Conservation (phyloP, 23 tunicate species). For the Halocynthia aurantium region DNA sequence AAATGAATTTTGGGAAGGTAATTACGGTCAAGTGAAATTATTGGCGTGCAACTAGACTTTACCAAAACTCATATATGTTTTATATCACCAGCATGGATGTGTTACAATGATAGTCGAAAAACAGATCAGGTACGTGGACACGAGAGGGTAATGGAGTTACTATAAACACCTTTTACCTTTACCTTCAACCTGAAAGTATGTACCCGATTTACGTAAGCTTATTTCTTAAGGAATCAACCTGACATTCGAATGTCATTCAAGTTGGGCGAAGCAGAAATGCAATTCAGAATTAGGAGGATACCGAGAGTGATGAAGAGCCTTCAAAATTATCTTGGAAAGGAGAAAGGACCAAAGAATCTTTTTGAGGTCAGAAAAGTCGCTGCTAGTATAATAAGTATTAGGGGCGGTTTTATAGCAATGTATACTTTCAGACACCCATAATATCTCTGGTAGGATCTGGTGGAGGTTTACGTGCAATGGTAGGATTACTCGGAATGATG, state of each 20-base stretch:
- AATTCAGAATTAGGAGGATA: slow-evolving; percentile 44
- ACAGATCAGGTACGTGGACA: not conserved
- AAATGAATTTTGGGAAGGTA: slow-evolving; percentile 10
- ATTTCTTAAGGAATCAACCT: slow-evolving; percentile 23
- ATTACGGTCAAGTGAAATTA: not conserved
- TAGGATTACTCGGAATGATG: slow-evolving; percentile 85
- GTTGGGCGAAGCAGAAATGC: slow-evolving; percentile 36
- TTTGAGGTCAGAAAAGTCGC: slow-evolving; percentile 19
- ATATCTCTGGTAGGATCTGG: slow-evolving; percentile 73
- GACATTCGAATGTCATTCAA: slow-evolving; percentile 49
- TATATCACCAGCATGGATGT: slow-evolving; percentile 3
- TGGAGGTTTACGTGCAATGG: slow-evolving; percentile 74
- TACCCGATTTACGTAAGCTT: too few species aligned
- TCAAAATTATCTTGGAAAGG: slow-evolving; percentile 20
- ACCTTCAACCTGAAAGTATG: too few species aligned
- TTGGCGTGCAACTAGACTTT: not conserved
- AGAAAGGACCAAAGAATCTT: slow-evolving; percentile 31
- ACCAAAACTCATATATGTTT: not conserved
- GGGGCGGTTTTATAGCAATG: not conserved
- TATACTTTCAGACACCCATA: slow-evolving; percentile 64
- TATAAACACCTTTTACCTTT: not conserved
- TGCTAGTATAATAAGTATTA: not conserved
- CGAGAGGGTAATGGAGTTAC: not conserved
- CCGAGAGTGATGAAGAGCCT: slow-evolving; percentile 33
- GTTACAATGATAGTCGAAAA: slow-evolving; percentile 12